Base-by-base conservation (phyloP, 2,113 vertebrate species). In the Rhinolophus ferrumequinum region DNA sequence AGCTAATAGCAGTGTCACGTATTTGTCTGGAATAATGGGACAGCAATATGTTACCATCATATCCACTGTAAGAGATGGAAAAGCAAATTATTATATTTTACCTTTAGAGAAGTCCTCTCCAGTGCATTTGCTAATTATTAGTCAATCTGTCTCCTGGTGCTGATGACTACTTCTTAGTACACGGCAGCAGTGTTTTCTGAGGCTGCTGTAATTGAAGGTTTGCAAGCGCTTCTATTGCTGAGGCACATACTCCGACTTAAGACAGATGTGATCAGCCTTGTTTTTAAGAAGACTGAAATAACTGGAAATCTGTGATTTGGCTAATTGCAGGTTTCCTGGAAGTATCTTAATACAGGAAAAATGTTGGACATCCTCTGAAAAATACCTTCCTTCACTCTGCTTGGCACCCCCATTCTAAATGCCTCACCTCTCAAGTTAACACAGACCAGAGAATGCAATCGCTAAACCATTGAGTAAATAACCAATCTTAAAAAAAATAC, bases 61-160 rank as follows among this genome's bases (percentile, higher is more conserved):
- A 84, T 96, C 75, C 15, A 67, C 77, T 93, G 47, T 85, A 96
- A 95, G 95, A 92, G 92, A 97, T 0, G 84, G 81, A 96, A 98
- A 98, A 94, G 89, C 76, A 98, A 98, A 98, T 96, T 69, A 88
- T 84, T 97, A 66, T 94, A 95, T 98, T 98, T 94, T 94, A 98
- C 96, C 97, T 96, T 97, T 95, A 97, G 2, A 95, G 93, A 97
- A 97, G 84, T 64, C 93, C 96, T 94, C 97, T 96, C 47, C 82
- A 97, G 92, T 67, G 58, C 85, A 96, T 76, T 90, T 95, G 91
- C 94, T 98, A 98, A 98, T 98, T 98, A 97, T 67, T 97, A 96
- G 93, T 98, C 98, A 97, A 95, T 98, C 95, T 54, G 41, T 94
- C 79, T 97, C 92, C 62, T 91, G 96, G 64, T 92, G 95, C 90